Evolutionary conservation across 2,797 vertebrate genomes (phyloP).

Genomic region (Perdix hodgsoniae): DNA sequence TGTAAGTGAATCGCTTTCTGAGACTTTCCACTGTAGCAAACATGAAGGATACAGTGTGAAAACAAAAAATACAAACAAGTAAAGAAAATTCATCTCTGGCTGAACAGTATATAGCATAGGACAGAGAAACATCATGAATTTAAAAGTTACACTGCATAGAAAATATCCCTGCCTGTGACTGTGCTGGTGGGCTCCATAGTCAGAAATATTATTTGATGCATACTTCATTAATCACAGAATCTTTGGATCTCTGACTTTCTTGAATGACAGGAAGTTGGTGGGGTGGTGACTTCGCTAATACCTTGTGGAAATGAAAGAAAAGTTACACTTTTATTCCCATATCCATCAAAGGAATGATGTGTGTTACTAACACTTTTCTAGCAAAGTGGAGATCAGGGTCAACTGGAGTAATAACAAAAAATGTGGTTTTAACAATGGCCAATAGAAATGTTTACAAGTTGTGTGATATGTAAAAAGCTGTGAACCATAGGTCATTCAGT

Average conservation of each 20-base stretch:
- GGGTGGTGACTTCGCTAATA: background rate
- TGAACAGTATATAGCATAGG: background rate
- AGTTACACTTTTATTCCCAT: background rate
- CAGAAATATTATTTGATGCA: background rate
- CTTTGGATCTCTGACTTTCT: constrained; percentile 1
- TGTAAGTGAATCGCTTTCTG: background rate
- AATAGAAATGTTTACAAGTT: background rate
- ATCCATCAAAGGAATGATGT: background rate
- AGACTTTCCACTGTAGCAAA: background rate
- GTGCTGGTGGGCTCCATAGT: background rate
- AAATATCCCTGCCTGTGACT: background rate
- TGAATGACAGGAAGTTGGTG: background rate
- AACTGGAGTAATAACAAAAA: background rate
- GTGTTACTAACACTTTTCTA: background rate
- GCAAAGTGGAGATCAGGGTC: background rate
- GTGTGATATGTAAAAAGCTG: background rate
- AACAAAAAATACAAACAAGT: background rate
- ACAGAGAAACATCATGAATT: background rate
- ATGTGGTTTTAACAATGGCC: background rate
- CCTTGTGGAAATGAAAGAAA: background rate
- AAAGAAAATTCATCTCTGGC: background rate
- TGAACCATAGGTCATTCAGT: background rate
- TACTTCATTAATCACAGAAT: background rate
- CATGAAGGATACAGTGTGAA: background rate
- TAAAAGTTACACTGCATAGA: background rate